Percentiles rank a stretch among this genome's conserved stretches.
Conservation (phyloP, 2,797 vertebrate genomes). For the Acomys russatus region DNA sequence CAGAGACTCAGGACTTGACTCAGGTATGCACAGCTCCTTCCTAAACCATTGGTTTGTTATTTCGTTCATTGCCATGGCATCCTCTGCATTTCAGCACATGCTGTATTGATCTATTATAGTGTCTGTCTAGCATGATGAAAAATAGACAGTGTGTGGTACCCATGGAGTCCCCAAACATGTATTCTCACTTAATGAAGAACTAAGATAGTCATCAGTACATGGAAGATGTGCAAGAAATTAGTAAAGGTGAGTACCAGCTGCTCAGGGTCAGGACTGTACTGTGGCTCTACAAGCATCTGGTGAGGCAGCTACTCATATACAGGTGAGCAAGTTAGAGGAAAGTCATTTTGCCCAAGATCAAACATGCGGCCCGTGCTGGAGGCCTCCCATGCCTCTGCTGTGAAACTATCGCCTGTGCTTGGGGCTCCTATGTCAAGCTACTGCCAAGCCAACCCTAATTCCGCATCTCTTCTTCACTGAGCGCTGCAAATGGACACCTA, state of each 20-base stretch:
- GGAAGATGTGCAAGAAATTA: background rate
- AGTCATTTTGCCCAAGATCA: background rate
- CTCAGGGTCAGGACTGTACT: background rate
- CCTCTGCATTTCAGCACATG: background rate
- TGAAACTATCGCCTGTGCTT: background rate
- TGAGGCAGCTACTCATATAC: background rate
- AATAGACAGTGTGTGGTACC: background rate
- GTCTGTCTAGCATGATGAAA: background rate
- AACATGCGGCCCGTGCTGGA: background rate
- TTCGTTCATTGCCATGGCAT: background rate
- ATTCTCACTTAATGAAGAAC: background rate
- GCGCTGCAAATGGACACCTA: background rate
- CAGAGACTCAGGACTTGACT: background rate
- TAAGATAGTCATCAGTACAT: background rate
- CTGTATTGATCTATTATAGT: background rate
- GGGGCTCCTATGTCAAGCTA: background rate
- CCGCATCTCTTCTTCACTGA: background rate
- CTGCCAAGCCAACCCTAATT: background rate
- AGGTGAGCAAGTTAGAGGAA: background rate
- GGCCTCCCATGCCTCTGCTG: background rate
- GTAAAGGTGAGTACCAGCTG: background rate
- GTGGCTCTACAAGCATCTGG: background rate
- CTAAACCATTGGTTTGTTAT: background rate
- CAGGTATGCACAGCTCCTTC: background rate
- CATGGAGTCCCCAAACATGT: background rate